Evolutionary conservation across 2,888 invertebrate species (phyloP).

Genomic region (Octonoba sinensis): DNA sequence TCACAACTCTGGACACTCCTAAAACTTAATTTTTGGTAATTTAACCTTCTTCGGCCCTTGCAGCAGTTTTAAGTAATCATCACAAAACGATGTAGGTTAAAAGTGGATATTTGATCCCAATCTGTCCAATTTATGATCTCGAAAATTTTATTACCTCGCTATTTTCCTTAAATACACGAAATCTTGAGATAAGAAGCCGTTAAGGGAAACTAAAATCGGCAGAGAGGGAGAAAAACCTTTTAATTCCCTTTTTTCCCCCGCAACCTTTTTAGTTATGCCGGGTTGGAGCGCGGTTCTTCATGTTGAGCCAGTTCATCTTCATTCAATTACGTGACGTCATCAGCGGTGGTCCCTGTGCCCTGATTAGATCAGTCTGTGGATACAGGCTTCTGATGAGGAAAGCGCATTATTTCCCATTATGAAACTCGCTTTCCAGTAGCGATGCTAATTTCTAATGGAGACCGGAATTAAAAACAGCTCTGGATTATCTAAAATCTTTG

Average conservation of each 20-base stretch:
- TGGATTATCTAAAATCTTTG: conserved; percentile 43
- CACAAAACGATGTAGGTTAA: too few species aligned
- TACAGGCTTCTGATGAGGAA: conserved; percentile 38
- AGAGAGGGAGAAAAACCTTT: conserved; percentile 16
- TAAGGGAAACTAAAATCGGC: too few species aligned
- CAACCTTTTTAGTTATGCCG: conserved; percentile 5
- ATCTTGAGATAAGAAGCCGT: too few species aligned
- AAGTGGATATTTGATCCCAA: too few species aligned
- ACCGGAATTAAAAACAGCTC: conserved; percentile 35
- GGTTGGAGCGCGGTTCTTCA: conserved; percentile 3
- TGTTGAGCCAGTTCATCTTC: conserved; percentile 12
- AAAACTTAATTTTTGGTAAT: too few species aligned
- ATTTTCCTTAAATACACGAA: too few species aligned
- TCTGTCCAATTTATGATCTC: too few species aligned
- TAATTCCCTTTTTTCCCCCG: background rate
- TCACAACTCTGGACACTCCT: too few species aligned
- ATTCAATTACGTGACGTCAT: conserved; percentile 57
- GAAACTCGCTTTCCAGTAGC: conserved; percentile 22
- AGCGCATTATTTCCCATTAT: conserved; percentile 49
- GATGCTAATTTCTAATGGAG: conserved; percentile 44
- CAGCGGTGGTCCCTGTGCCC: conserved; percentile 14
- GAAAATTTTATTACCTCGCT: too few species aligned
- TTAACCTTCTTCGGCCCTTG: too few species aligned
- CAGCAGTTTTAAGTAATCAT: too few species aligned
- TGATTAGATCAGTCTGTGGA: conserved; percentile 48